phyloP scores from a whole-genome alignment of 1,140 invertebrate species.

The Trichogramma pretiosum region DNA sequence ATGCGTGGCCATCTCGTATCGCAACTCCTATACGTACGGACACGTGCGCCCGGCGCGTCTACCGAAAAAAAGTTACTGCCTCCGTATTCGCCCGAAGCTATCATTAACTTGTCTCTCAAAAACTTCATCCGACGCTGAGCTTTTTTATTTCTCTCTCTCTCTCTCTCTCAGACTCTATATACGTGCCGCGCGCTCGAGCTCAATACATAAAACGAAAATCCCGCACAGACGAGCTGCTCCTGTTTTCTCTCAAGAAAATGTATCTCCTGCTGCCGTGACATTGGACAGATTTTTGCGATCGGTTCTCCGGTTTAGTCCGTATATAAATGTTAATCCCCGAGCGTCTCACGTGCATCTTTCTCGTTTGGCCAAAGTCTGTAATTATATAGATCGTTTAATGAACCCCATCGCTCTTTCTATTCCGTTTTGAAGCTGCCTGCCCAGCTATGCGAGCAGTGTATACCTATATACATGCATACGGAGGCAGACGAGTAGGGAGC shows the following conservation, averaged over 20 bases:
- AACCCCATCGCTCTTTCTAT: constrained; percentile 23
- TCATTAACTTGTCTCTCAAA: constrained; percentile 2
- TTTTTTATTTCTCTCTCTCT: neutral
- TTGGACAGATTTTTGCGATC: constrained; percentile 29
- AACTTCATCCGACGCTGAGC: no score
- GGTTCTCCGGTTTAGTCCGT: constrained; percentile 13
- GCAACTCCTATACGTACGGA: no score
- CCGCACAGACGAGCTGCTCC: constrained; percentile 1
- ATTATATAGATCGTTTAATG: constrained; percentile 39
- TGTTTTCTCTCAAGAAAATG: neutral
- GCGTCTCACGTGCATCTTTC: no score
- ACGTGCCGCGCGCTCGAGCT: no score
- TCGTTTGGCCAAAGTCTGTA: no score
- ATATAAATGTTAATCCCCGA: constrained; percentile 33
- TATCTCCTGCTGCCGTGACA: neutral
- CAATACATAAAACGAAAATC: constrained; percentile 5
- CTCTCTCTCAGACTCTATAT: constrained; percentile 6
- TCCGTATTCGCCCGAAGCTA: neutral
- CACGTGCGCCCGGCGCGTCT: no score
- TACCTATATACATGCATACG: no score
- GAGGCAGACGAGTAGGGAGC: no score
- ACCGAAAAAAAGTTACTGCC: neutral
- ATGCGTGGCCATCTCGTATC: no score
- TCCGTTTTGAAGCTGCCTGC: no score
- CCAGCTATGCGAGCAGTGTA: no score